A percentile compares a stretch with the other conserved stretches of the same genome.
These are phyloP conservation scores for Cataglyphis hispanica DNA, from an alignment of 1,140 invertebrate genomes.

Conservation along the genomic window DNA sequence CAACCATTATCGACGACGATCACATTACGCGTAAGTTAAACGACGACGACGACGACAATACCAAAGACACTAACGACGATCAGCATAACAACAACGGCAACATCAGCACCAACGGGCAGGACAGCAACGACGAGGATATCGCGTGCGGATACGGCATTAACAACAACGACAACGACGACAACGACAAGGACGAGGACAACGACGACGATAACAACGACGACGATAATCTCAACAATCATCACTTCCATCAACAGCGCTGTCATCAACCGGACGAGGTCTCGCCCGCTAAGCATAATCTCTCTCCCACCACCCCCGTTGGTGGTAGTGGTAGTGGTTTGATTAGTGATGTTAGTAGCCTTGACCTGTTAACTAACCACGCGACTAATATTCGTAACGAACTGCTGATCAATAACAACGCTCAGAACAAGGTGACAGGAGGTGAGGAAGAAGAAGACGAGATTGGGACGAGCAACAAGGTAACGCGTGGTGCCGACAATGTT, in stretches of 20 bases:
- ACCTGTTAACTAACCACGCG: conserved; percentile 80
- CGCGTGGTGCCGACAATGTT: conserved; percentile 29
- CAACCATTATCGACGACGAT: conserved; percentile 58
- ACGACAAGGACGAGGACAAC: conserved; percentile 53
- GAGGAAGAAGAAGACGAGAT: conserved; percentile 10
- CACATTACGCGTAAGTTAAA: conserved; percentile 48
- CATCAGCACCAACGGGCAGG: conserved; percentile 29
- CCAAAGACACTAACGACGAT: conserved; percentile 61
- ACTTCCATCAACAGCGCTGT: conserved; percentile 46
- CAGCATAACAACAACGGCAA: conserved; percentile 69
- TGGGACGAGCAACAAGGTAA: conserved; percentile 68
- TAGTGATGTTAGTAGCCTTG: conserved; percentile 73
- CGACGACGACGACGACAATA: conserved; percentile 65
- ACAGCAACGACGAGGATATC: conserved; percentile 38
- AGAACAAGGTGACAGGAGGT: conserved; percentile 43
- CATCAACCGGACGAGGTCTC: conserved; percentile 58
- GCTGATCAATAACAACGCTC: conserved; percentile 68
- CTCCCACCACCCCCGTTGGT: conserved; percentile 50
- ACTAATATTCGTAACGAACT: conserved; percentile 76
- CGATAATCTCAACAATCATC: conserved; percentile 52
- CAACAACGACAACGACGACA: conserved; percentile 66
- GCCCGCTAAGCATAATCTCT: conserved; percentile 69
- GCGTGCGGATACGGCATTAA: conserved; percentile 65
- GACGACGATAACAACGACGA: conserved; percentile 41
- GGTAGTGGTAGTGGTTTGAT: conserved; percentile 68